A percentile compares a stretch with the other conserved stretches of the same genome.
Evolutionary conservation across 2,797 vertebrate genomes (phyloP).

Genomic region (Labroides dimidiatus): DNA sequence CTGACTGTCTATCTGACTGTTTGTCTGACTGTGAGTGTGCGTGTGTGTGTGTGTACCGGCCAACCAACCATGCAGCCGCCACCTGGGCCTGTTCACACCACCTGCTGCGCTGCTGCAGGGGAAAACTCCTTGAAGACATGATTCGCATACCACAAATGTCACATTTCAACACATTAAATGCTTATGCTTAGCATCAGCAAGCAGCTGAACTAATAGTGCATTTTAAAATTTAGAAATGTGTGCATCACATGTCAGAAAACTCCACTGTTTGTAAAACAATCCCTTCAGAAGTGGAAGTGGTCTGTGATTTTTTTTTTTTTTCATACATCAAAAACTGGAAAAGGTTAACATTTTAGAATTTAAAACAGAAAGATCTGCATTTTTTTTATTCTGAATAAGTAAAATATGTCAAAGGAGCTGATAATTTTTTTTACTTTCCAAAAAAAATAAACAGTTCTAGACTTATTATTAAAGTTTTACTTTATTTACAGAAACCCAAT

Average conservation of each 20-base stretch:
- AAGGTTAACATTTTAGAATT: no score
- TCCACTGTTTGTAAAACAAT: not conserved
- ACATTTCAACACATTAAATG: not conserved
- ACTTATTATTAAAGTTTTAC: no score
- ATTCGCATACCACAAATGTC: not conserved
- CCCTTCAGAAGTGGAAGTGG: no score
- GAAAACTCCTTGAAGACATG: not conserved
- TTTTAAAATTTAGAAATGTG: not conserved
- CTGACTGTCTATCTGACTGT: not conserved
- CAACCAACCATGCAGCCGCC: conserved; percentile 24
- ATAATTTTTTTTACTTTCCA: no score
- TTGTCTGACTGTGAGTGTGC: not conserved
- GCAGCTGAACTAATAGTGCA: not conserved
- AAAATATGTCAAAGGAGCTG: no score
- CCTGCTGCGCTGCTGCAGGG: conserved; percentile 35
- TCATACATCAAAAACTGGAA: no score
- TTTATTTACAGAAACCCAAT: no score
- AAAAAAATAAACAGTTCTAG: no score
- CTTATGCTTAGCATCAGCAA: not conserved
- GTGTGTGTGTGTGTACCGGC: conserved; percentile 3
- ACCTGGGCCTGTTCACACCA: conserved; percentile 51
- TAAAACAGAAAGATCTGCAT: no score
- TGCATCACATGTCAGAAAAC: not conserved
- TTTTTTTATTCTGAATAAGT: no score
- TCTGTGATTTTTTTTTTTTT: no score